Evolutionary conservation across 2,797 vertebrate genomes (phyloP).

Genomic region (Miichthys miiuy): DNA sequence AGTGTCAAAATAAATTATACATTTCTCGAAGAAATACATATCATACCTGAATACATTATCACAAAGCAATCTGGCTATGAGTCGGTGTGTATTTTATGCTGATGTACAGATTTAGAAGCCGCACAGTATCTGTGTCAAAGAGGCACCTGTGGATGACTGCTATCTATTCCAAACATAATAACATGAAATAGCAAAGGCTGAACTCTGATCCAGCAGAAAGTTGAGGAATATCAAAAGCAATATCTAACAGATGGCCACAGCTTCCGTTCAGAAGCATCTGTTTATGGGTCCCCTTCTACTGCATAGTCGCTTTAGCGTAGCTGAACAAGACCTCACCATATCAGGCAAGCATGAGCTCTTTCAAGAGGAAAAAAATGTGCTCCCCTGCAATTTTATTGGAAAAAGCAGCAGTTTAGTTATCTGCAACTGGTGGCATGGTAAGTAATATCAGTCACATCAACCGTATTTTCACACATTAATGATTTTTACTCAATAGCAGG

Average conservation of each 20-base stretch:
- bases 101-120: slow-evolving; percentile 62
- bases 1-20: slow-evolving; percentile 79
- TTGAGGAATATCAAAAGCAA: slow-evolving; percentile 65
- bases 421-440: slow-evolving; percentile 25
- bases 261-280: slow-evolving; percentile 57
- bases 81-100: slow-evolving; percentile 71
- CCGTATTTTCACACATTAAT: slow-evolving; percentile 36
- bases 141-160: slow-evolving; percentile 73
- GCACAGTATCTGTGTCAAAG: slow-evolving; percentile 48
- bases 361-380: background rate
- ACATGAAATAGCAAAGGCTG: slow-evolving; percentile 70
- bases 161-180: slow-evolving; percentile 69
- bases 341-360: slow-evolving; percentile 25
- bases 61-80: slow-evolving; percentile 72
- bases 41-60: slow-evolving; percentile 82
- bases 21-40: slow-evolving; percentile 74
- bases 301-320: slow-evolving; percentile 16
- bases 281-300: slow-evolving; percentile 30
- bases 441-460: slow-evolving; percentile 50
- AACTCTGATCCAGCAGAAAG: slow-evolving; percentile 70
- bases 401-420: slow-evolving; percentile 1
- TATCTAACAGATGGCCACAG: slow-evolving; percentile 59
- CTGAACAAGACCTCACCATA: slow-evolving; percentile 35
- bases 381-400: background rate
- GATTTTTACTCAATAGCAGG: slow-evolving; percentile 63